phyloP scores from a whole-genome alignment of 2,113 vertebrate species.

The Pheucticus melanocephalus region DNA sequence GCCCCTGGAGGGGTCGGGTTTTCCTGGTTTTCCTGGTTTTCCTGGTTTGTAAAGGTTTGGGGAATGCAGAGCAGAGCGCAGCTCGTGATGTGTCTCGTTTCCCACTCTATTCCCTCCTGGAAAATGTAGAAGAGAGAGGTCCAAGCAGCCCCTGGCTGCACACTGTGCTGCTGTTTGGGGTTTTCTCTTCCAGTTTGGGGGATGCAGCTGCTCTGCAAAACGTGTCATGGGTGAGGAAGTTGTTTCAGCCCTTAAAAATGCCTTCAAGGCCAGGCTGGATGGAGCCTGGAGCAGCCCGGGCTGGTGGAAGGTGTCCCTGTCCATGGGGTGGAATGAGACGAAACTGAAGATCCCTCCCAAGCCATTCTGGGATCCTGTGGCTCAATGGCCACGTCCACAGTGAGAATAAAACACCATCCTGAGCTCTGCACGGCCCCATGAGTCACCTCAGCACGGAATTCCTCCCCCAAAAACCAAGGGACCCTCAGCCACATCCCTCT shows the following conservation, averaged over 20 bases:
- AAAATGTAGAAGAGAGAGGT: no score
- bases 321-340: neutral
- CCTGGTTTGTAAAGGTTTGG: no score
- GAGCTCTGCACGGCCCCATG: neutral
- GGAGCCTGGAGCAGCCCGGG: neutral
- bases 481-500: neutral
- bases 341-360: neutral
- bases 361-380: neutral
- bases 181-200: no score
- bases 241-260: neutral
- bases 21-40: no score
- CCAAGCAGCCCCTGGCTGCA: no score
- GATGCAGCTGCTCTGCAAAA: neutral
- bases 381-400: neutral
- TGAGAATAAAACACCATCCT: neutral
- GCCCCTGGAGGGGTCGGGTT: no score
- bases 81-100: no score
- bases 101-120: no score
- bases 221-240: neutral
- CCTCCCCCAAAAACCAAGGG: neutral
- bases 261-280: neutral
- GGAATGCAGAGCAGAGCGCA: no score
- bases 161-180: no score
- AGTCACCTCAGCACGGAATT: neutral
- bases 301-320: rapidly evolving